Base-by-base conservation (phyloP, 2,113 vertebrate species). In the Cyphomyrus plagiostoma region DNA sequence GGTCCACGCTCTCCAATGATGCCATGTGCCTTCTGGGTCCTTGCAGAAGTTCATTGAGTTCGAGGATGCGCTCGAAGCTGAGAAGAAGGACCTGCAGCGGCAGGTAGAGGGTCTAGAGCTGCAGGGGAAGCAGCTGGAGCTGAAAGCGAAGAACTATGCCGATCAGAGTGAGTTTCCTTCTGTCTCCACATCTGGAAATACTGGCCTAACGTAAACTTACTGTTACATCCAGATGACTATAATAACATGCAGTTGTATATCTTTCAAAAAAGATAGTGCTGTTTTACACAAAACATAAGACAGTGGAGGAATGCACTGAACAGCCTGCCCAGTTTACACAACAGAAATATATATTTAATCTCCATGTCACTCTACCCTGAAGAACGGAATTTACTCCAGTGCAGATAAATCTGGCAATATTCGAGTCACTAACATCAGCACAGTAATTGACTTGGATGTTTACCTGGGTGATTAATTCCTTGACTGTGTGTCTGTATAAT, bases 41-140 rank as follows among this genome's bases (percentile, higher is more conserved):
- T 9, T 86, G 58, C 90, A 99, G 98, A 99, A 99, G 92, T 99
- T 99, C 92, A 99, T 99, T 77, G 98, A 99, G 92, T 99, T 99
- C 93, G 98, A 99, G 93, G 98, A 99, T 97, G 96, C 97, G 0
- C 90, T 99, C 96, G 98, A 99, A 62, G 98, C 98, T 10, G 98
- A 99, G 92, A 99, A 99, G 95, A 99, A 99, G 91, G 98, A 99
- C 2, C 95, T 99, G 82, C 98, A 99, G 94, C 91, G 95, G 17
- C 97, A 98, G 91, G 97, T 99, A 94, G 98, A 99, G 82, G 95
- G 95, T 91, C 96, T 97, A 86, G 98, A 99, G 94, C 96, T 98
- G 92, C 98, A 99, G 95, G 96, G 96, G 39, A 97, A 98, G 92
- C 98, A 99, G 90, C 93, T 97, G 94, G 98, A 99, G 94, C 96